Evolutionary conservation across 2,113 vertebrate species (phyloP), one percentile per base, ranked within the genome.

Genomic region (Clarias magur): DNA sequence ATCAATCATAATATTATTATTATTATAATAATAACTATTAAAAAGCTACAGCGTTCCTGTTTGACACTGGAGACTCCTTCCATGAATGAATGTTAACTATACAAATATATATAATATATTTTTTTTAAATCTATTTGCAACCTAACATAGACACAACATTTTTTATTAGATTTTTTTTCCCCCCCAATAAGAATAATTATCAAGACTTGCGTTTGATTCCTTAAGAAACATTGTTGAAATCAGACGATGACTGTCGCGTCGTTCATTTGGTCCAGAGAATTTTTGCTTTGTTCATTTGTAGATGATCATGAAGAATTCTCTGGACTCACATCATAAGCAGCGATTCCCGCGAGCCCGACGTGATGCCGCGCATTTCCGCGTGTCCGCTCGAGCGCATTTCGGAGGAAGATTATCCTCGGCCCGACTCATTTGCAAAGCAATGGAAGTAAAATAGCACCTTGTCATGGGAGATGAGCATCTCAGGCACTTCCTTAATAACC

Each of bases 371-470:
- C 25, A 30, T 10, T 48, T 38, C 3, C 25, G 11, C 13, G 53
- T 42, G 79, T 89, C 72, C 1, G 13, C 79, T 63, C n/a, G 59
- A 87, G 82, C 62, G 76, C 83, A 16, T 42, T 89, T 63, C 4
- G 53, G 68, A 25, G 34, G 82, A 76, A 70, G 83, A 88, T 65
- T 57, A 56, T 88, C 48, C 42, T 82, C 86, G 85, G 68, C 68
- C 82, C 68, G 27, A 70, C 76, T 89, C 86, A 87, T 89, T 87
- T 89, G 68, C 63, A 54, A 82, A 89, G 62, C 83, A 21, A 63
- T 85, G 60, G 53, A 67, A 60, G 60, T 80, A 59, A 89, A 87
- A 85, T 89, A 84, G 68, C 83, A 78, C 86, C 86, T 87, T 89
- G 88, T 85, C 88, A 82, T 11, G 78, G 25, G 48, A 87, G 62